phyloP scores from a whole-genome alignment of 2,797 vertebrate species.

The Brachymystax lenok region DNA sequence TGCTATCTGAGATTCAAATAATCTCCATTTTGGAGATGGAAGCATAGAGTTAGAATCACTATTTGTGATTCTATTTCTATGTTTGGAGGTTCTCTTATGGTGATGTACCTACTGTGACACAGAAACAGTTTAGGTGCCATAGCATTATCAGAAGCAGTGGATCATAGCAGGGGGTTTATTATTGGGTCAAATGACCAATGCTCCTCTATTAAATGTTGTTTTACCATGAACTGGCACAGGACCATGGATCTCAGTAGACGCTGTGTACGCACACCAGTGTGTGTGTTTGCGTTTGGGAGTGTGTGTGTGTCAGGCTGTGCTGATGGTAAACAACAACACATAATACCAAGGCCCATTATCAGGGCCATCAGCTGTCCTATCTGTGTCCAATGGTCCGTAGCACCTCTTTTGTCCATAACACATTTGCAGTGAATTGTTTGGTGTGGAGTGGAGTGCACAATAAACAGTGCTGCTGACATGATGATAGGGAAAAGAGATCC shows the following conservation, averaged over 20 bases:
- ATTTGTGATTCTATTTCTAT: background rate
- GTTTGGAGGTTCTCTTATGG: too few species aligned
- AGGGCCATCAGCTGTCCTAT: constrained; percentile 21
- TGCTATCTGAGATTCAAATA: too few species aligned
- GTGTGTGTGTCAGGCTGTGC: background rate
- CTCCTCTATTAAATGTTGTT: background rate
- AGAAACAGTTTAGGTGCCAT: background rate
- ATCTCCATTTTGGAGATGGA: background rate
- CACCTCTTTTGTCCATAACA: constrained; percentile 42
- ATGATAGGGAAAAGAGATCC: background rate
- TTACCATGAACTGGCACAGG: background rate
- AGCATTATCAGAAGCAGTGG: background rate
- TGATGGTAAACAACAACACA: constrained; percentile 37
- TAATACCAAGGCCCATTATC: constrained; percentile 45
- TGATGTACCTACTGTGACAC: background rate
- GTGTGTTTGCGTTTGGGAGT: constrained; percentile 1
- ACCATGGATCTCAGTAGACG: background rate
- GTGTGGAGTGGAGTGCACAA: constrained; percentile 11
- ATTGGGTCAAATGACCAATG: background rate
- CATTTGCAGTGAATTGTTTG: constrained; percentile 47
- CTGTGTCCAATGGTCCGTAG: constrained; percentile 49
- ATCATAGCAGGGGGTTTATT: background rate
- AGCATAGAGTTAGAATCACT: background rate
- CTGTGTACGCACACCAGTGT: background rate
- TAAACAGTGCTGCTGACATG: constrained; percentile 16